These are phyloP conservation scores for Diadumene lineata DNA, from an alignment of 92 coral and sea anemone genomes.

Conservation along the genomic window DNA sequence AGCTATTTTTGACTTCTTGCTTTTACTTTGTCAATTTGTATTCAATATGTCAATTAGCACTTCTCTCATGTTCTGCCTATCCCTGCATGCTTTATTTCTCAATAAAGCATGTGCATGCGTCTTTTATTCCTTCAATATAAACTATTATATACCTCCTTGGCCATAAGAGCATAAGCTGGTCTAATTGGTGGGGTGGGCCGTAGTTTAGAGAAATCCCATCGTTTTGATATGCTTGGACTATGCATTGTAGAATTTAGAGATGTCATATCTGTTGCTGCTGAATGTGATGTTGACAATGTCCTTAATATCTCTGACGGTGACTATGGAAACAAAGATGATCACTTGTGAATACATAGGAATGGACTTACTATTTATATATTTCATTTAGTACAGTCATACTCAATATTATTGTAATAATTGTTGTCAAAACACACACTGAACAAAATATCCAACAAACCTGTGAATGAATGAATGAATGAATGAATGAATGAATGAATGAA, in stretches of 20 bases:
- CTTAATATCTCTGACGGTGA: slow-evolving; percentile 41
- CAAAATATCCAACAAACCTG: no score
- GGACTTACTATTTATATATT: no score
- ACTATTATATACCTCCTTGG: slow-evolving; percentile 75
- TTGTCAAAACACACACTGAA: no score
- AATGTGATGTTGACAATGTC: slow-evolving; percentile 78
- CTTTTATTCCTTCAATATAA: not conserved
- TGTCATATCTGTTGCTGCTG: slow-evolving; percentile 84
- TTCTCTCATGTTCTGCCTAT: no score
- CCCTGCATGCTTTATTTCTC: not conserved
- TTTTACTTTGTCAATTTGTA: no score
- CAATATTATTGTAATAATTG: no score
- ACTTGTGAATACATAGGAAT: not conserved
- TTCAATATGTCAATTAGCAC: no score
- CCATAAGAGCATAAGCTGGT: slow-evolving; percentile 93
- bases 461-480: no score
- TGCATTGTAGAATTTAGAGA: slow-evolving; percentile 72
- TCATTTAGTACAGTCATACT: no score
- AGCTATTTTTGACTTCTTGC: no score
- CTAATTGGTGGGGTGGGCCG: slow-evolving; percentile 97
- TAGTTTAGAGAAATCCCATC: slow-evolving; percentile 91
- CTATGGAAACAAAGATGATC: slow-evolving; percentile 4
- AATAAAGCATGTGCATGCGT: not conserved
- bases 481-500: no score
- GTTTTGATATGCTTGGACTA: slow-evolving; percentile 73